Evolutionary conservation across 2,113 vertebrate genomes (phyloP).

Genomic region (Suncus etruscus): DNA sequence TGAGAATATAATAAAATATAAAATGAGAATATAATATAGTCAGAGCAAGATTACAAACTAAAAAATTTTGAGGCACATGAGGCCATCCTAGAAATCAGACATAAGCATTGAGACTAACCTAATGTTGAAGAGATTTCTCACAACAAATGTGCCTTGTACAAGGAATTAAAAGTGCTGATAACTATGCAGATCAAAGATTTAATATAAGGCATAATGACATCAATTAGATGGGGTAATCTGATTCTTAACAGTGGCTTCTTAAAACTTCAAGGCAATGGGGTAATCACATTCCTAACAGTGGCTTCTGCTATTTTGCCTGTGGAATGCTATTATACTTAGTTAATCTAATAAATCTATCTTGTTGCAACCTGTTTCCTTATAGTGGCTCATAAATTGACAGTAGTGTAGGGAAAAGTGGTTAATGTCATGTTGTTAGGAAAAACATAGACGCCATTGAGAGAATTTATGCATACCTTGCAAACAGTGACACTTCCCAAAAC

Average conservation of each 20-base stretch:
- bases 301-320: conserved; percentile 18
- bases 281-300: not conserved
- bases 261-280: conserved; percentile 41
- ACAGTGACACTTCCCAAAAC: not conserved
- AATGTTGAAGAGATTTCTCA: conserved; percentile 14
- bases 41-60: conserved; percentile 46
- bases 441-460: not conserved
- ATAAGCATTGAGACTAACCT: not conserved
- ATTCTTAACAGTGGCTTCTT: conserved; percentile 25
- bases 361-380: conserved; percentile 18
- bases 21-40: conserved; percentile 17
- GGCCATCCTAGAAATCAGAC: not conserved
- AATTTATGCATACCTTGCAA: not conserved
- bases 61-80: not conserved
- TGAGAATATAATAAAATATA: conserved; percentile 45
- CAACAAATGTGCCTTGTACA: not conserved
- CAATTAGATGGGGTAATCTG: conserved; percentile 10
- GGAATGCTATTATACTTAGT: conserved; percentile 31
- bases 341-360: conserved; percentile 53
- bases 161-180: conserved; percentile 7
- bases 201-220: conserved; percentile 40
- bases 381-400: not conserved
- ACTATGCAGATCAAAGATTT: conserved; percentile 47
- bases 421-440: conserved; percentile 1
- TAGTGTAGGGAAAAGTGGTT: not conserved